A percentile compares a stretch with the other conserved stretches of the same genome.
These are phyloP conservation scores for Cheilosia soror DNA, from an alignment of 2,888 invertebrate genomes.

Conservation along the genomic window DNA sequence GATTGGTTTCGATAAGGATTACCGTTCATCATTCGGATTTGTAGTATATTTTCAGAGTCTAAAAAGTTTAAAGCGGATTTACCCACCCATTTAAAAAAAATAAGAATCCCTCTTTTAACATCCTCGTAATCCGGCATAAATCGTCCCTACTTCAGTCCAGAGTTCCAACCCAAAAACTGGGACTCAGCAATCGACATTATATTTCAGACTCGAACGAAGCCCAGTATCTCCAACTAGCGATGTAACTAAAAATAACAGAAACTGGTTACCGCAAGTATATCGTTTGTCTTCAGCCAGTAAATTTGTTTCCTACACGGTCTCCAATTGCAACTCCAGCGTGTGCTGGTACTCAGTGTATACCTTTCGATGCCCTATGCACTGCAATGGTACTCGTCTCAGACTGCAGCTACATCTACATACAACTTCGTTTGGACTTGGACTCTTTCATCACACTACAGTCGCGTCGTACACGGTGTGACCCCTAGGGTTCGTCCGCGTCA, in stretches of 20 bases:
- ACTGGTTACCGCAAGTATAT: conserved; percentile 7
- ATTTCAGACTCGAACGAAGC: background rate
- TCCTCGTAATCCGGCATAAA: no score
- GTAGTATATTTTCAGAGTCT: no score
- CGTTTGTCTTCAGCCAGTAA: conserved; percentile 13
- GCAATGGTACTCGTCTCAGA: background rate
- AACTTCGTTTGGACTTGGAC: background rate
- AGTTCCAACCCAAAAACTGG: no score
- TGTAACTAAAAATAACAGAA: conserved; percentile 17
- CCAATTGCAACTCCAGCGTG: background rate
- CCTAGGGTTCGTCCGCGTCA: conserved; percentile 35
- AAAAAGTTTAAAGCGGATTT: no score
- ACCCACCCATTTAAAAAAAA: no score
- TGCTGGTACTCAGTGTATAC: background rate
- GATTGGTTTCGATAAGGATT: no score
- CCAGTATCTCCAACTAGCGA: background rate
- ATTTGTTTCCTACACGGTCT: conserved; percentile 4
- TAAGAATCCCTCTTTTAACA: no score
- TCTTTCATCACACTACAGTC: conserved; percentile 22
- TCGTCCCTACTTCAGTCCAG: no score
- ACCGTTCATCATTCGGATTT: no score
- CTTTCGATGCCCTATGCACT: background rate
- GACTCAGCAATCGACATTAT: no score
- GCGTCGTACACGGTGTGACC: conserved; percentile 22
- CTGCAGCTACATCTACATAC: conserved; percentile 3